Evolutionary conservation across 2,888 invertebrate genomes (phyloP).

Genomic region (Bellardia bayeri): DNA sequence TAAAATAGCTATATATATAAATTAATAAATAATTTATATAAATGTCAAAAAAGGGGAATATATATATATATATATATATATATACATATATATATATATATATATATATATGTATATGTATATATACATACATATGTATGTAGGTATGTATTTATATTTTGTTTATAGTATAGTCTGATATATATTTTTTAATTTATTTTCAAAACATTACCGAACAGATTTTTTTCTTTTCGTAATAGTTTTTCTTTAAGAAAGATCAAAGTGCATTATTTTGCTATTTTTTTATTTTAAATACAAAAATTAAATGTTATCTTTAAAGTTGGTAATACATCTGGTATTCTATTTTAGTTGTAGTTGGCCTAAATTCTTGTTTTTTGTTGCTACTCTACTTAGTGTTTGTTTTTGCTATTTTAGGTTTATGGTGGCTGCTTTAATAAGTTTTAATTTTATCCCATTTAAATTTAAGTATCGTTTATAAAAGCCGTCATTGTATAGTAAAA

Average conservation of each 20-base stretch:
- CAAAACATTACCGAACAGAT: not conserved
- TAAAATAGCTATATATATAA: not conserved
- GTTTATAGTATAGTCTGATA: not conserved
- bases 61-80: not conserved
- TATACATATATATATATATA: not conserved
- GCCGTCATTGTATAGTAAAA: not conserved
- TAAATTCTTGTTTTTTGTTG: constrained; percentile 38
- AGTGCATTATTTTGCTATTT: constrained; percentile 13
- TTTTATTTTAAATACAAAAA: constrained; percentile 6
- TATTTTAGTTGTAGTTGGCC: constrained; percentile 20
- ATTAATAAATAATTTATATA: constrained; percentile 13
- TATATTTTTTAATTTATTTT: constrained; percentile 10
- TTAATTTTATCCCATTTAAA: not conserved
- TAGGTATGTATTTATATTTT: not conserved
- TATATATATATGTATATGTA: not conserved
- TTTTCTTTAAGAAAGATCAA: not conserved
- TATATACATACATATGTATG: too few relatives aligned
- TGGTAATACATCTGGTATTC: not conserved
- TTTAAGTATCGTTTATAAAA: constrained; percentile 15
- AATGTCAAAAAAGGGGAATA: constrained; percentile 5
- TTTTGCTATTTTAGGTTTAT: not conserved
- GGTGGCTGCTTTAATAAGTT: not conserved
- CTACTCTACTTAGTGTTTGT: not conserved
- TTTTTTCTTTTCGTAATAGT: not conserved
- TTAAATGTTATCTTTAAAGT: not conserved